Percentiles rank a stretch among this genome's conserved stretches.
Conservation (phyloP, 2,888 invertebrate genomes). For the Galerucella pusilla region DNA sequence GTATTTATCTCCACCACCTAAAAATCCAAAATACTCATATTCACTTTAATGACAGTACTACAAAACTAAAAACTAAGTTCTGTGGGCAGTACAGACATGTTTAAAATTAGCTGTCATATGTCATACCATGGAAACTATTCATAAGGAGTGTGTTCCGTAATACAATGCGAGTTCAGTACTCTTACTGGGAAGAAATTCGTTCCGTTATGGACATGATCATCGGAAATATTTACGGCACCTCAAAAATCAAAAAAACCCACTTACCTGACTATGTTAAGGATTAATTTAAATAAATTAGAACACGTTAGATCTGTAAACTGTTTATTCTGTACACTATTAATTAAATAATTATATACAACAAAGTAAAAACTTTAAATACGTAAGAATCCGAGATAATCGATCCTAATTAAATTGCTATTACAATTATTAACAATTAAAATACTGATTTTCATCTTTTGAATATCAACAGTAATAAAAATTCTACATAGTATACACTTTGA, state of each 20-base stretch:
- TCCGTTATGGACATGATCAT: no score
- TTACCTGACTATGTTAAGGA: no score
- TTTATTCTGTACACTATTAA: constrained; percentile 22
- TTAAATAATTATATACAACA: constrained; percentile 27
- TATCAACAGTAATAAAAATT: constrained; percentile 40
- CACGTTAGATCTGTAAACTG: constrained; percentile 13
- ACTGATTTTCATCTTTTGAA: constrained; percentile 35
- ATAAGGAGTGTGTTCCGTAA: no score
- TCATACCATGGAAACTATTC: no score
- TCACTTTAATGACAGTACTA: no score
- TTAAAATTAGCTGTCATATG: no score
- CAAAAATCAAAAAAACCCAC: no score
- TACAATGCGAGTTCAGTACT: no score
- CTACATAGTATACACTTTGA: constrained; percentile 22
- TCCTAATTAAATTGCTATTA: constrained; percentile 27
- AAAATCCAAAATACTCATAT: neutral
- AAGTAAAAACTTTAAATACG: constrained; percentile 18
- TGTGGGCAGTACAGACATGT: no score
- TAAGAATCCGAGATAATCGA: constrained; percentile 11
- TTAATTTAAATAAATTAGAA: neutral
- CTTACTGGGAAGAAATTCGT: no score
- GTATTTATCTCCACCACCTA: neutral
- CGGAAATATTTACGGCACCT: no score
- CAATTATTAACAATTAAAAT: constrained; percentile 41
- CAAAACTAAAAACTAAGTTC: no score